A percentile compares a stretch with the other conserved stretches of the same genome.
These are phyloP conservation scores for Trichoplusia ni DNA, from an alignment of 1,140 invertebrate species.

Conservation along the genomic window DNA sequence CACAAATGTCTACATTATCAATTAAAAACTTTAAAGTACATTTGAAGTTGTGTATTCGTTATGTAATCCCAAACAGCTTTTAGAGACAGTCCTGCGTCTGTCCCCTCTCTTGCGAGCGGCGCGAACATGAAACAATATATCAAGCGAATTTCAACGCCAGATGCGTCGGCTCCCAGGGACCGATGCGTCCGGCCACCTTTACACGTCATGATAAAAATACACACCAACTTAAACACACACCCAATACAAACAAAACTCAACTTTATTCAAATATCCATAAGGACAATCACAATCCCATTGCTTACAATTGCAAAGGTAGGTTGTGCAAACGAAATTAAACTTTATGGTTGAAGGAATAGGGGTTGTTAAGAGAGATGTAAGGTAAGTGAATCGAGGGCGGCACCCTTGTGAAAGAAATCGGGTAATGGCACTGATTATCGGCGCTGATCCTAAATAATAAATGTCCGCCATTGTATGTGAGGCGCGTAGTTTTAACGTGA, in stretches of 20 bases:
- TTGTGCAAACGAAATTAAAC: constrained; percentile 10
- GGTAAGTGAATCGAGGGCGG: constrained; percentile 14
- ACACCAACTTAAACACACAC: background rate
- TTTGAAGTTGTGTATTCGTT: too few species aligned
- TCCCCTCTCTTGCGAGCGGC: background rate
- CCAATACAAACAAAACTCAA: background rate
- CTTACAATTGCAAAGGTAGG: background rate
- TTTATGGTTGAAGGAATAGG: constrained; percentile 2
- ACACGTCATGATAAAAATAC: constrained; percentile 30
- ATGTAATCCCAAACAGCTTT: too few species aligned
- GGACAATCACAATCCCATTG: background rate
- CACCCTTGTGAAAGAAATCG: constrained; percentile 41
- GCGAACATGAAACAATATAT: constrained; percentile 31
- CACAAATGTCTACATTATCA: too few species aligned
- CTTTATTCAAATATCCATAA: background rate
- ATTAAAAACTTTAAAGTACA: too few species aligned
- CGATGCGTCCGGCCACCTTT: constrained; percentile 31
- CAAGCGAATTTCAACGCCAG: constrained; percentile 31
- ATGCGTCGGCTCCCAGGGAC: constrained; percentile 30
- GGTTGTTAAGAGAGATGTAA: background rate
- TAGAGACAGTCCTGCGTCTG: too few species aligned
- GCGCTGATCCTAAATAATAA: constrained; percentile 61
- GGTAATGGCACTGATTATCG: constrained; percentile 55
- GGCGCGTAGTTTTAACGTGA: constrained; percentile 32
- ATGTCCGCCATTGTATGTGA: constrained; percentile 43